Base-by-base conservation (phyloP, 2,113 vertebrate genomes). In the Bagarius yarrelli region DNA sequence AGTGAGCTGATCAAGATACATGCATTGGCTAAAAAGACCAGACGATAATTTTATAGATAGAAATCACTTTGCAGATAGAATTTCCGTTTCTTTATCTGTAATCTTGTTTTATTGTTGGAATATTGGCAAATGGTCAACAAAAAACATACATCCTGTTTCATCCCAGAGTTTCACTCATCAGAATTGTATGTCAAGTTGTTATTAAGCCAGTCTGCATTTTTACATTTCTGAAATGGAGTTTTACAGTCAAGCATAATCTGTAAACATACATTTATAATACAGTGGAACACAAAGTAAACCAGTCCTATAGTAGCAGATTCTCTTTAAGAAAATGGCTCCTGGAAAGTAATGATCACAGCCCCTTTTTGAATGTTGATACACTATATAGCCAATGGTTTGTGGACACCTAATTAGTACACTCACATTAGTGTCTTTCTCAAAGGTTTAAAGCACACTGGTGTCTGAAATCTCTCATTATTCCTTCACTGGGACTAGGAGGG, bases 271-370 rank as follows among this genome's bases (percentile, higher is more conserved):
- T 69, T 53, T 56, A 27, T 34, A 36, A 70, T 69, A 36, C 34
- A 57, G 19, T 55, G 59, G 52, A 25, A 60, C 32, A 32, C 52
- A 69, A 36, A 59, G 81, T 34, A 63, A 55, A 21, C 52, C 11
- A 19, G 50, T 55, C 5, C 30, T 40, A 57, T 55, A 69, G 60
- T 61, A 81, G 81, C 61, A 69, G 50, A 44, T 82, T 69, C 53
- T 56, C 40, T 40, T 60, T 32, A 23, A 16, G 18, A 32, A 21
- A 47, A 75, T 74, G 44, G 25, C 12, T 47, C 27, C 19, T 74
- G 30, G 30, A 27, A 81, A 9, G 34, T 34, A 50, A 66, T 32
- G 4, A 23, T 21, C 36, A 34, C 19, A n/a, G 9, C 4, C 12
- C 25, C 19, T 47, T 8, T 56, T 73, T 53, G 21, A 73, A 69